These are phyloP conservation scores for Corydoras sp. DNA, from an alignment of 2,113 vertebrate species.

Conservation along the genomic window DNA sequence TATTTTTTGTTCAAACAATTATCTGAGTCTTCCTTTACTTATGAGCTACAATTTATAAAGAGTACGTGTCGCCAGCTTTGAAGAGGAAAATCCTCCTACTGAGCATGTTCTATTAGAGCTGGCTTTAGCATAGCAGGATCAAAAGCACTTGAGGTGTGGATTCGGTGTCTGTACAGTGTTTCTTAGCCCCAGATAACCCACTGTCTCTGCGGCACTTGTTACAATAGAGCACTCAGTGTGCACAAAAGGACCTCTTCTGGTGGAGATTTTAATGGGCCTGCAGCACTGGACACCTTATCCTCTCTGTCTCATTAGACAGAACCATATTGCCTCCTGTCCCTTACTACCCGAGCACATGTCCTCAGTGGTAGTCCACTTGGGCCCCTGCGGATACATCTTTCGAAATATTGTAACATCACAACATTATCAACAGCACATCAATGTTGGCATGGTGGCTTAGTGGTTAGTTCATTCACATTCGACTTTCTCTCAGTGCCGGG, in stretches of 20 bases:
- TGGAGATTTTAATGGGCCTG: conserved; percentile 55
- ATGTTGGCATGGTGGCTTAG: background rate
- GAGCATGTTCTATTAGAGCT: conserved; percentile 35
- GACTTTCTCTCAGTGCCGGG: too few species aligned
- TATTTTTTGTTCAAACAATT: background rate
- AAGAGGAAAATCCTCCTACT: conserved; percentile 30
- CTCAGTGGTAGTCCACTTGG: conserved; percentile 22
- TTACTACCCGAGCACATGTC: conserved; percentile 25
- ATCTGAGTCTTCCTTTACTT: conserved; percentile 6
- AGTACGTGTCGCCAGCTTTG: conserved; percentile 32
- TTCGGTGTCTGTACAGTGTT: conserved; percentile 41
- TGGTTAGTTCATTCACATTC: too few species aligned
- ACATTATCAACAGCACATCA: conserved; percentile 20
- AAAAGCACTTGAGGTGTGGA: conserved; percentile 43
- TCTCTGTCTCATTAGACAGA: conserved; percentile 44
- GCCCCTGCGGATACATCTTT: conserved; percentile 14
- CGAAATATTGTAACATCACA: background rate
- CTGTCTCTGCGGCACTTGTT: conserved; percentile 51
- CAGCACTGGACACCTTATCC: conserved; percentile 43
- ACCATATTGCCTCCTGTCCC: conserved; percentile 15
- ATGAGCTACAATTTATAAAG: conserved; percentile 7
- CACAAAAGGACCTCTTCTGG: conserved; percentile 53
- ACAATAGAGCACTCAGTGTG: conserved; percentile 56
- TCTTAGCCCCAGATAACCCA: conserved; percentile 50
- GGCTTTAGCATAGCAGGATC: conserved; percentile 41